Conservation (phyloP, 2,797 vertebrate species). For the Valencia hispanica region DNA sequence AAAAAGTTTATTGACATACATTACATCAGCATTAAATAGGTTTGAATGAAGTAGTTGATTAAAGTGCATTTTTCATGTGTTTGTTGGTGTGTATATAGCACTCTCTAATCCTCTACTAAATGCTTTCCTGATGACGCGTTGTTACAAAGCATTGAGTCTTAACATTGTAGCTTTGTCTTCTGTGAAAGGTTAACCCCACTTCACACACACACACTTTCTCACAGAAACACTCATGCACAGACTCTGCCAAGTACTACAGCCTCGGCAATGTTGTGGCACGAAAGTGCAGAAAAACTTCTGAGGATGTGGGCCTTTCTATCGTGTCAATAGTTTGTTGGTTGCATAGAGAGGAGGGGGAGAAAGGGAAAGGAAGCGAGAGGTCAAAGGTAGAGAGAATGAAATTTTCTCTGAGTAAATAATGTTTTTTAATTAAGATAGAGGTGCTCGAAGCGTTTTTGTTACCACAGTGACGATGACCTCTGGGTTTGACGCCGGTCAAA, state of each 20-base stretch:
- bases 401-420: constrained; percentile 68
- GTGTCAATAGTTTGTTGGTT: constrained; percentile 42
- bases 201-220: constrained; percentile 41
- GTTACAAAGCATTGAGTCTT: constrained; percentile 70
- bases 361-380: constrained; percentile 47
- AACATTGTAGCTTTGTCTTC: constrained; percentile 79
- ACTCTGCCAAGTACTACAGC: constrained; percentile 58
- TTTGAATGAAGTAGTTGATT: constrained; percentile 55
- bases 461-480: constrained; percentile 64
- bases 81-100: constrained; percentile 49
- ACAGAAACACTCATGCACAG: constrained; percentile 26
- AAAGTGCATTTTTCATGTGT: constrained; percentile 37
- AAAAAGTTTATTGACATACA: constrained; percentile 17
- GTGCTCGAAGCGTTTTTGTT: constrained; percentile 49
- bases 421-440: constrained; percentile 74
- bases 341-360: constrained; percentile 23
- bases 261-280: constrained; percentile 45
- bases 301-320: constrained; percentile 44
- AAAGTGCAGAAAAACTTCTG: constrained; percentile 33
- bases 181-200: constrained; percentile 78
- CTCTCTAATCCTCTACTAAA: constrained; percentile 75
- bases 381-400: constrained; percentile 63
- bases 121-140: constrained; percentile 72
- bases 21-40: constrained; percentile 42
- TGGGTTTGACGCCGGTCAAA: constrained; percentile 56